Conservation (phyloP, 2,113 vertebrate species). For the Oostethus manadensis region DNA sequence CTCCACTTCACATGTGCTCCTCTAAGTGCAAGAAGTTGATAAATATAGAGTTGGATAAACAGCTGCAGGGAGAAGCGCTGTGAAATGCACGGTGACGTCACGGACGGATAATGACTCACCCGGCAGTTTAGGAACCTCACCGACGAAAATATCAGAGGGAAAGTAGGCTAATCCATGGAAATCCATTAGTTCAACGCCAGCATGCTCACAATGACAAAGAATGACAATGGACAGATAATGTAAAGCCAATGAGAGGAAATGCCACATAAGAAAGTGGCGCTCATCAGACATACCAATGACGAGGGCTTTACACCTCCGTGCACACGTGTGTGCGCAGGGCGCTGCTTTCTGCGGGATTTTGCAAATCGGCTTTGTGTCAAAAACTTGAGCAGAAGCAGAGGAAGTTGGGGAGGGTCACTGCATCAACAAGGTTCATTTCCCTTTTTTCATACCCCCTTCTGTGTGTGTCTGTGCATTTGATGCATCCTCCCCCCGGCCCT, state of each 20-base stretch:
- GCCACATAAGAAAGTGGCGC: constrained; percentile 14
- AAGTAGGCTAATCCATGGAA: constrained; percentile 55
- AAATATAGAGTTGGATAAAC: constrained; percentile 59
- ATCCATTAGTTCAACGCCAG: constrained; percentile 21
- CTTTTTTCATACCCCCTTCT: neutral
- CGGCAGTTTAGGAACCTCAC: constrained; percentile 36
- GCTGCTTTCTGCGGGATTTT: constrained; percentile 49
- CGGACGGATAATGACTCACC: constrained; percentile 49
- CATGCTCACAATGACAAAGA: neutral
- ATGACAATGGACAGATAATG: constrained; percentile 5
- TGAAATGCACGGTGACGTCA: constrained; percentile 48
- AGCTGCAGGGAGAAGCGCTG: constrained; percentile 39
- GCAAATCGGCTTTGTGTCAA: constrained; percentile 63
- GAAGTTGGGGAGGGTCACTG: constrained; percentile 10
- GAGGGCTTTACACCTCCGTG: constrained; percentile 26
- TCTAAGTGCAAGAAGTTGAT: constrained; percentile 41
- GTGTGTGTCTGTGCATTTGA: neutral
- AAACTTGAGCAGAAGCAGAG: constrained; percentile 36
- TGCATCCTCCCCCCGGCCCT: neutral
- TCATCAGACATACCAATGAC: constrained; percentile 35
- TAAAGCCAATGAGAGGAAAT: constrained; percentile 14
- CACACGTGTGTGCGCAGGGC: constrained; percentile 1
- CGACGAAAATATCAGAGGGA: constrained; percentile 41
- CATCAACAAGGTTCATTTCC: constrained; percentile 3
- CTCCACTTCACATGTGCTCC: constrained; percentile 22